Evolutionary conservation across 2,888 invertebrate genomes (phyloP).

Genomic region (Brenthis hecate): DNA sequence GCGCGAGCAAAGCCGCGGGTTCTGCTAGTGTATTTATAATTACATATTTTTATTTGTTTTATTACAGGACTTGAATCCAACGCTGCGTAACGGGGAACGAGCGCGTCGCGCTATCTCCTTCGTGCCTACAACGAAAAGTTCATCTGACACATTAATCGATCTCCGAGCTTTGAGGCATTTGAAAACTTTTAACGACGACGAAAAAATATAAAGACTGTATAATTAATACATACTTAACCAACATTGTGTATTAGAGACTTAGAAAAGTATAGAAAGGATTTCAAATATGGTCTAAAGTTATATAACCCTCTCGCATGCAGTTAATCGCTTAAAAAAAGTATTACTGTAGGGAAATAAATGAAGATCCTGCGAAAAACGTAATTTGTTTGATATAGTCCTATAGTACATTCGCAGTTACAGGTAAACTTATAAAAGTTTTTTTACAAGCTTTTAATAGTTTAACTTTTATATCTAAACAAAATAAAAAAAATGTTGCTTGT

Average conservation of each 20-base stretch:
- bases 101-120: constrained; percentile 87
- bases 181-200: constrained; percentile 66
- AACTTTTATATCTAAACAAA: no score
- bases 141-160: constrained; percentile 76
- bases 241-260: background rate
- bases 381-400: no score
- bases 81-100: constrained; percentile 81
- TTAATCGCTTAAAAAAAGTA: no score
- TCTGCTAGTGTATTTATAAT: no score
- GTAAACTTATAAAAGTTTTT: no score
- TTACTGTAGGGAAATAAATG: no score
- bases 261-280: constrained; percentile 7
- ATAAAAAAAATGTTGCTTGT: no score
- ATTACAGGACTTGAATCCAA: constrained; percentile 77
- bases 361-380: no score
- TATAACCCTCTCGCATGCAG: no score
- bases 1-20: no score
- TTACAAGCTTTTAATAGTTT: no score
- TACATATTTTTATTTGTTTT: background rate
- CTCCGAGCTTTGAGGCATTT: constrained; percentile 70
- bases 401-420: no score
- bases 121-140: constrained; percentile 84
- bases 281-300: background rate
- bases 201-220: constrained; percentile 51
- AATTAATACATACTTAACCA: background rate